Percentiles rank a stretch among this genome's conserved stretches.
These are phyloP conservation scores for Stigmatopora argus DNA, from an alignment of 2,113 vertebrate genomes.

Conservation along the genomic window DNA sequence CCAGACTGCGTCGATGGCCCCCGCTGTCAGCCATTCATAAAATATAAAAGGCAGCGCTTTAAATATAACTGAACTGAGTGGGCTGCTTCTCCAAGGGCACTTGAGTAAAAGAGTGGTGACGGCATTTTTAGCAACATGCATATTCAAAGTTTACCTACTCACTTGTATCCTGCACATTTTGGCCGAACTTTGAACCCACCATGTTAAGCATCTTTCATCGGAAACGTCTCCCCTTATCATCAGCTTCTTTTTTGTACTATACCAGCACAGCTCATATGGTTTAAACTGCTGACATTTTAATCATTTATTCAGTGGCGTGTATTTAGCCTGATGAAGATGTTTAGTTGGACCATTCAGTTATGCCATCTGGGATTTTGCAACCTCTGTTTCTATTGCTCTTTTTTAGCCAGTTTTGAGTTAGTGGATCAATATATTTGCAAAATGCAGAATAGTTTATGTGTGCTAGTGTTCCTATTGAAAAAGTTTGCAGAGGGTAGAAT, in stretches of 20 bases:
- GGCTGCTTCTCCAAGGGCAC: constrained; percentile 37
- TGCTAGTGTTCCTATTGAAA: too few relatives aligned
- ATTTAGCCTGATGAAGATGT: constrained; percentile 26
- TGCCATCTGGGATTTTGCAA: constrained; percentile 12
- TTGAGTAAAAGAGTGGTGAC: constrained; percentile 35
- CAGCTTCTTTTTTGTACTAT: constrained; percentile 26
- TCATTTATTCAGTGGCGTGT: constrained; percentile 52
- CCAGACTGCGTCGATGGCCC: constrained; percentile 23
- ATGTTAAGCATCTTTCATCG: constrained; percentile 39
- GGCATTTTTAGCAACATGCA: constrained; percentile 33
- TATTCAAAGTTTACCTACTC: constrained; percentile 2
- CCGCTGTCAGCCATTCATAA: constrained; percentile 62
- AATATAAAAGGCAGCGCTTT: constrained; percentile 66
- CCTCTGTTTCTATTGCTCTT: neutral
- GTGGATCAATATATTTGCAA: too few relatives aligned
- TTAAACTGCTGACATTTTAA: constrained; percentile 7
- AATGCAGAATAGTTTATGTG: too few relatives aligned
- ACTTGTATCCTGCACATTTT: constrained; percentile 3
- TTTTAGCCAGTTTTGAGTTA: neutral
- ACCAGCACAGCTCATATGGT: constrained; percentile 28
- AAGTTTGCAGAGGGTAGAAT: too few relatives aligned
- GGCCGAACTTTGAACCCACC: constrained; percentile 7
- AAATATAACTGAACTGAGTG: constrained; percentile 59
- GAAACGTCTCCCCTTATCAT: constrained; percentile 17
- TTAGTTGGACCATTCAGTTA: constrained; percentile 24